These are phyloP conservation scores for Ophion slaviceki DNA, from an alignment of 2,888 invertebrate species.

Conservation along the genomic window DNA sequence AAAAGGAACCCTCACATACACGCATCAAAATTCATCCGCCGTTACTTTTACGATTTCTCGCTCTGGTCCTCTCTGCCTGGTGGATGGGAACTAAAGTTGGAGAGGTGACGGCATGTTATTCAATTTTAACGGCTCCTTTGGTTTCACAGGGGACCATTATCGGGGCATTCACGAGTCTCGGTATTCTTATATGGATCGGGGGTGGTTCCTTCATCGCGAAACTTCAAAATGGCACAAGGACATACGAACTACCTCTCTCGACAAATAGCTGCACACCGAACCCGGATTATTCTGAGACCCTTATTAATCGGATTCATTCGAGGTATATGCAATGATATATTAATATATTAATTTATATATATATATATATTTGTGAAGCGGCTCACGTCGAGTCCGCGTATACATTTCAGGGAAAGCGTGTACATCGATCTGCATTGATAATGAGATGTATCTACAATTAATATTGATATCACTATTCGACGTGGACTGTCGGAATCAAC, in stretches of 20 bases:
- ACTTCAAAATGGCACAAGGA: constrained; percentile 57
- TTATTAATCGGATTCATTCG: constrained; percentile 30
- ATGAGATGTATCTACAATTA: not conserved
- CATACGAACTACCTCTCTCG: constrained; percentile 54
- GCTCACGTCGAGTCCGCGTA: not conserved
- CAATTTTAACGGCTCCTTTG: not conserved
- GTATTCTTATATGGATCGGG: constrained; percentile 70
- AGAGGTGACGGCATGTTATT: not conserved
- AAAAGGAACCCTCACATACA: not conserved
- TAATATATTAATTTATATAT: too few species aligned
- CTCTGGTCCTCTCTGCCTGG: not conserved
- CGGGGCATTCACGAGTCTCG: constrained; percentile 79
- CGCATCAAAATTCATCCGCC: not conserved
- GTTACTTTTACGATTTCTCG: not conserved
- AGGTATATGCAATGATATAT: constrained; percentile 1
- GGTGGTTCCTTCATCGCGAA: constrained; percentile 71
- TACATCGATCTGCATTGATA: not conserved
- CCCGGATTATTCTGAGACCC: not conserved
- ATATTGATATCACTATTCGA: not conserved
- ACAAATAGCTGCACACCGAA: constrained; percentile 59
- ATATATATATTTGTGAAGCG: not conserved
- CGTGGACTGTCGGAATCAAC: not conserved
- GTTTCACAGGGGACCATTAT: constrained; percentile 84
- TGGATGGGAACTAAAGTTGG: not conserved
- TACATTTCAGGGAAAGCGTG: not conserved